A percentile compares a stretch with the other conserved stretches of the same genome.
These are phyloP conservation scores for Nesidiocoris tenuis DNA, from an alignment of 2,888 invertebrate species.

Conservation along the genomic window DNA sequence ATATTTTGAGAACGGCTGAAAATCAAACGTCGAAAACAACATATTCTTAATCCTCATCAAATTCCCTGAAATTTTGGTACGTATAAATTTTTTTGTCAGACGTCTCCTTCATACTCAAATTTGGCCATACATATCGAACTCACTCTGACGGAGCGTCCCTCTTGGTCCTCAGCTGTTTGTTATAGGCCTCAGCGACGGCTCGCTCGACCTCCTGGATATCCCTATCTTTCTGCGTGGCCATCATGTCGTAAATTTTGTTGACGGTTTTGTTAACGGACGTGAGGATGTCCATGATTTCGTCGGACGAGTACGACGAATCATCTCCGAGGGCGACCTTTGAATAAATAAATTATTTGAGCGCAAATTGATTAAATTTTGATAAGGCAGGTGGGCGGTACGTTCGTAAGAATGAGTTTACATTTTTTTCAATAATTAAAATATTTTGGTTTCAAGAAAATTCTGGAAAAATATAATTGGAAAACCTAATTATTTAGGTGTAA, in stretches of 20 bases:
- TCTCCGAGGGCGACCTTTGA: too few species aligned
- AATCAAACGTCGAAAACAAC: too few species aligned
- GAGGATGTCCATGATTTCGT: constrained; percentile 20
- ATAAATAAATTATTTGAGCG: background rate
- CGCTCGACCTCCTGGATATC: constrained; percentile 6
- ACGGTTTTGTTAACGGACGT: constrained; percentile 20
- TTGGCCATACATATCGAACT: background rate
- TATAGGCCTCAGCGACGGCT: constrained; percentile 2
- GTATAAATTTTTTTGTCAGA: too few species aligned
- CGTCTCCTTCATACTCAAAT: too few species aligned
- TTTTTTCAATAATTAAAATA: too few species aligned
- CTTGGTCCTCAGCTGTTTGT: constrained; percentile 7
- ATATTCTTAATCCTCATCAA: too few species aligned
- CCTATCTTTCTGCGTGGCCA: constrained; percentile 30
- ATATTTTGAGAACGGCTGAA: too few species aligned
- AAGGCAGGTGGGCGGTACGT: background rate
- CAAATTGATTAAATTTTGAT: background rate
- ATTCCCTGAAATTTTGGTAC: too few species aligned
- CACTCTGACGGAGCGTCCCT: constrained; percentile 26
- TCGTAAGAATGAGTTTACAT: background rate
- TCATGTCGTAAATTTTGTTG: constrained; percentile 34
- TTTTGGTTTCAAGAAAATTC: too few species aligned
- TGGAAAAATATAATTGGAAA: too few species aligned
- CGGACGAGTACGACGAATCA: background rate
- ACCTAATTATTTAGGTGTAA: too few species aligned